Percentiles rank a stretch among this genome's conserved stretches.
These are phyloP conservation scores for Drosophila bipectinata DNA, from an alignment of 1,140 invertebrate genomes.

Conservation along the genomic window DNA sequence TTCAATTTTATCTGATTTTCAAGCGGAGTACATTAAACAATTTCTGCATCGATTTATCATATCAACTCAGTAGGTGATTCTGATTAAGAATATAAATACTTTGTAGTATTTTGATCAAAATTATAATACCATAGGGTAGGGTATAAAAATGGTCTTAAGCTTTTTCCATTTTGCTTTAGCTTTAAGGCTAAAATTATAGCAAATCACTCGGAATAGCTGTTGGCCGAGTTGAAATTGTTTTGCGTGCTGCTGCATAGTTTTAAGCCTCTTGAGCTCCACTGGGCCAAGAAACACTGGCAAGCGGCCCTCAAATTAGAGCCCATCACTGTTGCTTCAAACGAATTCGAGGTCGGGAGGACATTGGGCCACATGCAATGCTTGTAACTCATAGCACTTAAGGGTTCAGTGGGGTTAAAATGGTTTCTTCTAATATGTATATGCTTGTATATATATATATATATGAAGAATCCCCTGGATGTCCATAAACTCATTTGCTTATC, in stretches of 20 bases:
- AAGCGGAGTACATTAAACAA: too few relatives aligned
- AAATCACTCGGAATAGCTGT: conserved; percentile 41
- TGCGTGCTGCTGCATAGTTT: conserved; percentile 70
- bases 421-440: not conserved
- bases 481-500: conserved; percentile 80
- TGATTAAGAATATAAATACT: too few relatives aligned
- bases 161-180: too few relatives aligned
- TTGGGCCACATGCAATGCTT: conserved; percentile 36
- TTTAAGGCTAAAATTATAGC: conserved; percentile 35
- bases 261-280: conserved; percentile 10
- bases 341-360: conserved; percentile 36
- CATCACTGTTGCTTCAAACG: conserved; percentile 30
- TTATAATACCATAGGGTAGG: too few relatives aligned
- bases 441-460: conserved; percentile 4
- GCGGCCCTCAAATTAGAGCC: conserved; percentile 28
- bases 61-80: too few relatives aligned
- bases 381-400: conserved; percentile 52
- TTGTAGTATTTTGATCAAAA: too few relatives aligned
- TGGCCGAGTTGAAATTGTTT: conserved; percentile 48
- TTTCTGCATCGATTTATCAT: too few relatives aligned
- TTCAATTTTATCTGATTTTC: too few relatives aligned
- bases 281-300: conserved; percentile 7
- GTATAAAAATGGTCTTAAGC: too few relatives aligned
- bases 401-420: conserved; percentile 23
- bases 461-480: conserved; percentile 40